A percentile compares a stretch with the other conserved stretches of the same genome.
These are phyloP conservation scores for Ameiurus melas DNA, from an alignment of 2,113 vertebrate species.

Conservation along the genomic window DNA sequence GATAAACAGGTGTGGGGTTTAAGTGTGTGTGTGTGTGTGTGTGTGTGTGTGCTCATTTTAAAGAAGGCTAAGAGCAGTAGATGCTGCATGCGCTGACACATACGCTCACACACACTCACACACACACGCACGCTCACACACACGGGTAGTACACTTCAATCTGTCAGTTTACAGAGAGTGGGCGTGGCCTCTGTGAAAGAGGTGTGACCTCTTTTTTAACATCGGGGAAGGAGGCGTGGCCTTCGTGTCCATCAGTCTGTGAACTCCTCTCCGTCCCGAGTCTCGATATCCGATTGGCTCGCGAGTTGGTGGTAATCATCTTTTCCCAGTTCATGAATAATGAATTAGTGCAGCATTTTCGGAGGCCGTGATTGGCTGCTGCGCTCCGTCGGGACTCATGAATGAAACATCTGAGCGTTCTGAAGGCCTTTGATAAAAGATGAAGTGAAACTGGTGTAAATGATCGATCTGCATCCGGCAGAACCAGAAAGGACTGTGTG, in stretches of 20 bases:
- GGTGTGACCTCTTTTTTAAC: background rate
- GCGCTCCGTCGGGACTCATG: constrained; percentile 44
- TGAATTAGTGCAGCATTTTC: constrained; percentile 51
- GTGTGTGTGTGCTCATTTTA: constrained; percentile 8
- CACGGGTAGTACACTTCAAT: background rate
- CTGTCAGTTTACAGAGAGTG: background rate
- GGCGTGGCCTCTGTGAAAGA: background rate
- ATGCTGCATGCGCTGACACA: background rate
- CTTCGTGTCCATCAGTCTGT: no score
- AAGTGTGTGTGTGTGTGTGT: constrained; percentile 32
- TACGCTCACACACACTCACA: constrained; percentile 24
- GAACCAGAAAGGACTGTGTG: constrained; percentile 5
- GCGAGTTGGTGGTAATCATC: constrained; percentile 37
- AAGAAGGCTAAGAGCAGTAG: constrained; percentile 2
- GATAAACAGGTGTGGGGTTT: constrained; percentile 22
- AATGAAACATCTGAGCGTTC: constrained; percentile 60
- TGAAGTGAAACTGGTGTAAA: constrained; percentile 54
- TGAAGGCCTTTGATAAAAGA: constrained; percentile 59
- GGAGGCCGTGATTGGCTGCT: constrained; percentile 50
- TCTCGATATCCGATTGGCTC: constrained; percentile 25
- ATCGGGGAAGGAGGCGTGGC: background rate
- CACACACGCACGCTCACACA: constrained; percentile 19
- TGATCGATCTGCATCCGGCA: constrained; percentile 52
- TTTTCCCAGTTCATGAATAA: constrained; percentile 51
- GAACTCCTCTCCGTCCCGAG: background rate